Conservation (phyloP, 2,888 invertebrate species). For the Cheilosia impressa region DNA sequence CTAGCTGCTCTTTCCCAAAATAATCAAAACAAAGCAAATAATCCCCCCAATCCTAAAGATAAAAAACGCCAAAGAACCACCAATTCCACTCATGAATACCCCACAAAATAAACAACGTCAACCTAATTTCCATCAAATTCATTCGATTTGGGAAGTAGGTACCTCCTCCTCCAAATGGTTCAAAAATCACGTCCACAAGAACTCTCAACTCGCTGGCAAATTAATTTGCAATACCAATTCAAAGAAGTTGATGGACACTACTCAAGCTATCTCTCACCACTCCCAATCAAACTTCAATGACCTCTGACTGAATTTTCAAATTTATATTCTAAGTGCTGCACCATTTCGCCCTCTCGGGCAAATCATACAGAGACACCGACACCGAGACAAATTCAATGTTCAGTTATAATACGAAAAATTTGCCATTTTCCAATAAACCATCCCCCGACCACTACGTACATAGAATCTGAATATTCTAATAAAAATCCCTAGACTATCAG, state of each 20-base stretch:
- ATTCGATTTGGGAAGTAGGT: not conserved
- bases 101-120: not conserved
- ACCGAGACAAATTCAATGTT: constrained; percentile 48
- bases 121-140: not conserved
- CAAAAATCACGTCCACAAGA: not conserved
- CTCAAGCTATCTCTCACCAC: constrained; percentile 33
- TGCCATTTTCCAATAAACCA: constrained; percentile 34
- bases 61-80: too few relatives aligned
- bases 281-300: constrained; percentile 54
- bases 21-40: too few relatives aligned
- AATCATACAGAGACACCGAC: not conserved
- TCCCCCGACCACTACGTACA: constrained; percentile 5
- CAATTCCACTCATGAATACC: too few relatives aligned
- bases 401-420: constrained; percentile 53
- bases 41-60: too few relatives aligned
- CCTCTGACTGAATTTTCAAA: constrained; percentile 49
- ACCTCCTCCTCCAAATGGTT: too few relatives aligned
- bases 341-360: constrained; percentile 45
- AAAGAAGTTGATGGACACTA: constrained; percentile 3
- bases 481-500: constrained; percentile 66
- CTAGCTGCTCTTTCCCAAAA: too few relatives aligned
- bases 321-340: constrained; percentile 65
- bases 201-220: not conserved
- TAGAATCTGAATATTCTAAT: constrained; percentile 66
- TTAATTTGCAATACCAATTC: constrained; percentile 12